Percentiles rank a stretch among this genome's conserved stretches.
These are phyloP conservation scores for Trilocha varians DNA, from an alignment of 2,888 invertebrate species.

Conservation along the genomic window DNA sequence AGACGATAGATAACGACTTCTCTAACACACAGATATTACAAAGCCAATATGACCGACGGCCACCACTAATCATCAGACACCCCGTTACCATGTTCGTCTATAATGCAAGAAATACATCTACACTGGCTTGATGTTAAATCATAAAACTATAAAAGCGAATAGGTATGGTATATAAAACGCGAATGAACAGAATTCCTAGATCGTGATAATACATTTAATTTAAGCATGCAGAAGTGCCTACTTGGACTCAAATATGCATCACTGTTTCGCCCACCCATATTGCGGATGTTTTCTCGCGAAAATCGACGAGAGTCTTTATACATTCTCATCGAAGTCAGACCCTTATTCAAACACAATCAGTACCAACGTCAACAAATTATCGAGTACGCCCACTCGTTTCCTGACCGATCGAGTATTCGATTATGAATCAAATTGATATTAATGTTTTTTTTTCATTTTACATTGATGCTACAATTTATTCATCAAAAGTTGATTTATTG, in stretches of 20 bases:
- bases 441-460: neutral
- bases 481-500: neutral
- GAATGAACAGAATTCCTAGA: no score
- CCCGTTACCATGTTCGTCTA: no score
- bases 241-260: neutral
- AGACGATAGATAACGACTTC: no score
- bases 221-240: no score
- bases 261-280: neutral
- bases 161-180: no score
- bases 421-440: neutral
- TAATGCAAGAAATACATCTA: no score
- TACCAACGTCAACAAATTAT: constrained; percentile 55
- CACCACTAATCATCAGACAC: no score
- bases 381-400: constrained; percentile 49
- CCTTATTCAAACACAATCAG: constrained; percentile 50
- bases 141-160: no score
- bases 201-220: no score
- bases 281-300: neutral
- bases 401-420: constrained; percentile 15
- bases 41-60: no score
- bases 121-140: no score
- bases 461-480: constrained; percentile 14
- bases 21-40: no score
- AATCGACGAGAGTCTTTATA: constrained; percentile 17
- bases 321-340: constrained; percentile 38